A percentile compares a stretch with the other conserved stretches of the same genome.
Conservation (phyloP, 2,888 invertebrate species). For the Dioctria linearis region DNA sequence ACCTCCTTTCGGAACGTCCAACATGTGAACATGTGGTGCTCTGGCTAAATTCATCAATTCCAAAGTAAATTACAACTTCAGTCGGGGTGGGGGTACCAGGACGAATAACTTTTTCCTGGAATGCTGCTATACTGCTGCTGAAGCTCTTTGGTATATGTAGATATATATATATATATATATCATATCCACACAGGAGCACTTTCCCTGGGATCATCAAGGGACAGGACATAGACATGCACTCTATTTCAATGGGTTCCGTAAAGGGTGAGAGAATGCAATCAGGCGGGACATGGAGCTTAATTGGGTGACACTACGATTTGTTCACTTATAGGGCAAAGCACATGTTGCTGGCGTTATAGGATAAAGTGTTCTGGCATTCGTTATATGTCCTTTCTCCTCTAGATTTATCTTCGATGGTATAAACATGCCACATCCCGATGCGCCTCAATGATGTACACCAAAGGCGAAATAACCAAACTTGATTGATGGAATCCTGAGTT, state of each 20-base stretch:
- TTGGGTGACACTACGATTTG: conserved; percentile 52
- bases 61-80: conserved; percentile 41
- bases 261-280: conserved; percentile 48
- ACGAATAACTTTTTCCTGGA: conserved; percentile 29
- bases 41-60: conserved; percentile 16
- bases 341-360: conserved; percentile 41
- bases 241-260: conserved; percentile 15
- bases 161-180: too few relatives aligned
- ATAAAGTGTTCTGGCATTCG: conserved; percentile 37
- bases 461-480: conserved; percentile 1
- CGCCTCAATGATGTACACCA: conserved; percentile 4
- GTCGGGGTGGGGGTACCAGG: neutral
- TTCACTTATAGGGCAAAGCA: conserved; percentile 30
- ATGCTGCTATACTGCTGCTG: neutral
- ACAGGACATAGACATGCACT: neutral
- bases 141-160: too few relatives aligned
- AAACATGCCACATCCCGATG: neutral
- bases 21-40: conserved; percentile 7
- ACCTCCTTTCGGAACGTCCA: neutral
- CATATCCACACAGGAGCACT: neutral
- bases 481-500: conserved; percentile 43
- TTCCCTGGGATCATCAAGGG: neutral
- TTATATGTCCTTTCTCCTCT: neutral
- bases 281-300: conserved; percentile 47
- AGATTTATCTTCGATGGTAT: conserved; percentile 27